Conservation (phyloP, 2,888 invertebrate species). For the Trissolcus japonicus region DNA sequence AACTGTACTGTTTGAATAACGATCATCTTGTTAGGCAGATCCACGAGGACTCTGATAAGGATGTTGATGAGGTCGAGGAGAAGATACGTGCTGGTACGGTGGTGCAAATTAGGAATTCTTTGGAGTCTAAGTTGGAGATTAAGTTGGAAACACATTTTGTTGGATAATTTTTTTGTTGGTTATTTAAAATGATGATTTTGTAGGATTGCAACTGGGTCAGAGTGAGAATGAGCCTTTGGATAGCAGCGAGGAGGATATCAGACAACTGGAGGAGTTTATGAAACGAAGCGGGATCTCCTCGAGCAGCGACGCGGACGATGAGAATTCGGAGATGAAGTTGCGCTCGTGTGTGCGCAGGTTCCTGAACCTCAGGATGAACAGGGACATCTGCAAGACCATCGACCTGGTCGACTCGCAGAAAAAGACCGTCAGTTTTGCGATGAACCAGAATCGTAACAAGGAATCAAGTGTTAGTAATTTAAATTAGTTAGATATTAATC, state of each 20-base stretch:
- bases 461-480: too few relatives aligned
- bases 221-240: constrained; percentile 64
- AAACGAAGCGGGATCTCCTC: constrained; percentile 83
- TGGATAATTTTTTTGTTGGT: too few relatives aligned
- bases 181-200: constrained; percentile 22
- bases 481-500: too few relatives aligned
- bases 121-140: too few relatives aligned
- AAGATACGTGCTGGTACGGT: constrained; percentile 64
- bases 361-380: constrained; percentile 83
- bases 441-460: constrained; percentile 76
- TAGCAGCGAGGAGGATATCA: constrained; percentile 80
- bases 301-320: constrained; percentile 82
- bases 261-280: constrained; percentile 84
- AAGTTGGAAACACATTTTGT: too few relatives aligned
- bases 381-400: constrained; percentile 81
- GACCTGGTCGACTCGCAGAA: constrained; percentile 79
- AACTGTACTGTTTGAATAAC: constrained; percentile 81
- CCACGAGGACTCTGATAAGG: constrained; percentile 73
- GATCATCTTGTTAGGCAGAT: constrained; percentile 69
- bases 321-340: constrained; percentile 84
- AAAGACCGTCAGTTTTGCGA: constrained; percentile 88
- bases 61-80: constrained; percentile 74
- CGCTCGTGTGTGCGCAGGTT: constrained; percentile 85
- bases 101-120: too few relatives aligned
- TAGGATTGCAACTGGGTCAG: constrained; percentile 67